Evolutionary conservation across 2,888 invertebrate species (phyloP), one percentile per base, ranked within the genome.

Genomic region (Xanthia togata): DNA sequence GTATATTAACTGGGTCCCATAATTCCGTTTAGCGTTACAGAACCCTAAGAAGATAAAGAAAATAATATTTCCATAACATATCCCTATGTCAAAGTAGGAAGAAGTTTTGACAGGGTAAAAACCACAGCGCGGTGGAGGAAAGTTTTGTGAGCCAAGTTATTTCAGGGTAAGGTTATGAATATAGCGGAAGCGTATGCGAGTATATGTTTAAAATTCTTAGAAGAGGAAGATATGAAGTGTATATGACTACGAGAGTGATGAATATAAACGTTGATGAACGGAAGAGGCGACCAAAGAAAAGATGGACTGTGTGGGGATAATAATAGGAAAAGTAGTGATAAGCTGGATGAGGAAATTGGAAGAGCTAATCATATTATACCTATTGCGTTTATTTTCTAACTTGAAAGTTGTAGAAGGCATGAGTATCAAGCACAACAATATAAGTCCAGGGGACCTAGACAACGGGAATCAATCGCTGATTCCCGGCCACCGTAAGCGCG

Each of bases 91-190:
- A 78, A 81, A 83, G 53, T 70, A 60, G 57, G 55, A 53, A 73
- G 17, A 89, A 89, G 83, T 88, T 88, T 84, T 78, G 85, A 87
- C 85, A 85, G 76, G 68, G 74, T 70, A 80, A 85, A 82, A 78
- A 83, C 81, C 78, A 74, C 71, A 47, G 44, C 59, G 55, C 20
- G 60, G n/a, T 41, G 50, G 57, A n/a, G 23, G 9, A 64, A 79
- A 79, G 70, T 83, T 85, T 79, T 71, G n/a, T 57, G 50, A 62
- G 65, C 47, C 44, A 76, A 69, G 64, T 70, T 55, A 26, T 26
- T 60, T 72, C 41, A 60, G 73, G 76, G 67, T 57, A 23, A 5
- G 41, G 35, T 26, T 41, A 35, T 26, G 31, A 6, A 60, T n/a
- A 1, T 11, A 69, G 84, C 73, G 76, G 68, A 17, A 76, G 85